Evolutionary conservation across 2,888 invertebrate genomes (phyloP).

Genomic region (Drosophila vallismaia): DNA sequence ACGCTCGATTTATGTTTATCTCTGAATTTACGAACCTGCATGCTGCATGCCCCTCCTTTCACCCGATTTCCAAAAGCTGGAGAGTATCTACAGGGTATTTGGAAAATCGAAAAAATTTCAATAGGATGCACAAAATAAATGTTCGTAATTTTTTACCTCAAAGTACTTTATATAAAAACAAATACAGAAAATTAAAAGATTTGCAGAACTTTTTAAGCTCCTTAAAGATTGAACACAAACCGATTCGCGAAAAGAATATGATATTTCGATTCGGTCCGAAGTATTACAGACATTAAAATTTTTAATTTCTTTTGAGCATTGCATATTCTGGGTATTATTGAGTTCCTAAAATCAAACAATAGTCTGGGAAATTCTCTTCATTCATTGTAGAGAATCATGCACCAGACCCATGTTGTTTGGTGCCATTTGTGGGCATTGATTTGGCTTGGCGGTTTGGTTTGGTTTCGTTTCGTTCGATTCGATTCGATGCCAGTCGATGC

Average conservation of each 20-base stretch:
- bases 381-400: slow-evolving; percentile 10
- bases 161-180: too few species aligned
- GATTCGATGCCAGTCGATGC: slow-evolving; percentile 36
- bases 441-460: slow-evolving; percentile 58
- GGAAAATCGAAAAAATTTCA: not conserved
- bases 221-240: too few species aligned
- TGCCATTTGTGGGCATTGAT: slow-evolving; percentile 61
- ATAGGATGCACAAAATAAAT: not conserved
- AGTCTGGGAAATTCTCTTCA: slow-evolving; percentile 17
- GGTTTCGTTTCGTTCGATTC: slow-evolving; percentile 26
- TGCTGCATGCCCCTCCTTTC: slow-evolving; percentile 6
- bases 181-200: too few species aligned
- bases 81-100: not conserved
- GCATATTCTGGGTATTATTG: slow-evolving; percentile 11
- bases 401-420: slow-evolving; percentile 41
- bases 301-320: too few species aligned
- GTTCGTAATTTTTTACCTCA: not conserved
- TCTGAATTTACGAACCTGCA: slow-evolving; percentile 67
- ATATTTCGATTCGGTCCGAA: too few species aligned
- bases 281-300: not conserved
- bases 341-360: not conserved
- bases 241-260: too few species aligned
- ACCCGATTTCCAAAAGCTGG: not conserved
- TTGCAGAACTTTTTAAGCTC: too few species aligned
- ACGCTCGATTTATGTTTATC: slow-evolving; percentile 76